These are phyloP conservation scores for Phaetusa simplex DNA, from an alignment of 2,113 vertebrate genomes.

Conservation along the genomic window DNA sequence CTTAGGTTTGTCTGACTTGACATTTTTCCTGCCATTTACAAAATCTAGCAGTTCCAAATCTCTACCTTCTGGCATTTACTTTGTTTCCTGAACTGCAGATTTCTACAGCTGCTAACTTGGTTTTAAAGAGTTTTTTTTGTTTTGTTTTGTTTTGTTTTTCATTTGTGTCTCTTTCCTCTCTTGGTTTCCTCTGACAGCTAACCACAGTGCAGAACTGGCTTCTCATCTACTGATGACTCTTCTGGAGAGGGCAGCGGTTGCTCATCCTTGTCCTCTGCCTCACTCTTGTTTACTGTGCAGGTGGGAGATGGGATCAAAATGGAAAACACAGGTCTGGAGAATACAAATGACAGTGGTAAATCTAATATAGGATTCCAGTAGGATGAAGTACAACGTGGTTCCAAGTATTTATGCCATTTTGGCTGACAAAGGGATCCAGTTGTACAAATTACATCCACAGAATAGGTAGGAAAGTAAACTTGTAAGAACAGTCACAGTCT, in stretches of 20 bases:
- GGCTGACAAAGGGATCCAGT: neutral
- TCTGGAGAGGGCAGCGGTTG: neutral
- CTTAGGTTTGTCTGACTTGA: neutral
- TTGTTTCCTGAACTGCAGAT: neutral
- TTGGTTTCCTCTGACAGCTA: neutral
- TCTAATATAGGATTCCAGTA: neutral
- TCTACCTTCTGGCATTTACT: neutral
- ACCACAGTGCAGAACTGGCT: accelerated
- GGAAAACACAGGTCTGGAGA: neutral
- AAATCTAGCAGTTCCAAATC: neutral
- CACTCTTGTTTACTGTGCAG: neutral
- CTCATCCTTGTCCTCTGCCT: neutral
- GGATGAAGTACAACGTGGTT: neutral
- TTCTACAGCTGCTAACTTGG: neutral
- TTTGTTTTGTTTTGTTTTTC: neutral
- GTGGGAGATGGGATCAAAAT: neutral
- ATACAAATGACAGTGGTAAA: neutral
- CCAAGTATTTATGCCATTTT: neutral
- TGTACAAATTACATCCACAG: neutral
- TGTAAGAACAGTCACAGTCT: neutral
- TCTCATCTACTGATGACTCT: neutral
- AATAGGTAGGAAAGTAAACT: neutral
- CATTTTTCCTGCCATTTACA: neutral
- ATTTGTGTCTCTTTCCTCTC: neutral
- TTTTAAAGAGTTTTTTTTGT: neutral